Conservation (phyloP, 2,113 vertebrate genomes). For the Dicaeum eximium region DNA sequence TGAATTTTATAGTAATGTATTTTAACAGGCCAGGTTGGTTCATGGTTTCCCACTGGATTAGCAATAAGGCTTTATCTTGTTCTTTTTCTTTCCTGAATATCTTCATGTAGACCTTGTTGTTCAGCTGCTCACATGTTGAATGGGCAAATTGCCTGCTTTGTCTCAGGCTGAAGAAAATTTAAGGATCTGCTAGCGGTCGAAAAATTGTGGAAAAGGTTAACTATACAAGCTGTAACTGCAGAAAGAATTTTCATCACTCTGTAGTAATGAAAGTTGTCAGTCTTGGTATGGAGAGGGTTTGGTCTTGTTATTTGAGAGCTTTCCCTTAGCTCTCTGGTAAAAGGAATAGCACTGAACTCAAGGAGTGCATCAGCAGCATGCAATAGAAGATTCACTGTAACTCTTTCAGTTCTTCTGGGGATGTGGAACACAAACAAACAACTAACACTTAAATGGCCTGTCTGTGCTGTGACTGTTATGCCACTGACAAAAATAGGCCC, state of each 20-base stretch:
- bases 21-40: background rate
- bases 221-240: background rate
- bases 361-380: background rate
- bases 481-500: conserved; percentile 27
- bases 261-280: background rate
- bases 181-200: background rate
- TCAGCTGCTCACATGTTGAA: background rate
- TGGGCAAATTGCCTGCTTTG: background rate
- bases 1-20: background rate
- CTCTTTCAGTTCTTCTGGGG: background rate
- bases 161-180: background rate
- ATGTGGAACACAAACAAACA: background rate
- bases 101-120: background rate
- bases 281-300: background rate
- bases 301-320: background rate
- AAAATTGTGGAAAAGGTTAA: background rate
- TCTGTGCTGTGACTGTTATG: background rate
- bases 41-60: background rate
- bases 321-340: background rate
- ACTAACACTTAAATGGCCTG: background rate
- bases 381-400: background rate
- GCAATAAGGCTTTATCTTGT: background rate
- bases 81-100: background rate
- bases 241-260: background rate
- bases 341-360: background rate